Conservation (phyloP, 1,140 invertebrate species). For the Uloborus diversus region DNA sequence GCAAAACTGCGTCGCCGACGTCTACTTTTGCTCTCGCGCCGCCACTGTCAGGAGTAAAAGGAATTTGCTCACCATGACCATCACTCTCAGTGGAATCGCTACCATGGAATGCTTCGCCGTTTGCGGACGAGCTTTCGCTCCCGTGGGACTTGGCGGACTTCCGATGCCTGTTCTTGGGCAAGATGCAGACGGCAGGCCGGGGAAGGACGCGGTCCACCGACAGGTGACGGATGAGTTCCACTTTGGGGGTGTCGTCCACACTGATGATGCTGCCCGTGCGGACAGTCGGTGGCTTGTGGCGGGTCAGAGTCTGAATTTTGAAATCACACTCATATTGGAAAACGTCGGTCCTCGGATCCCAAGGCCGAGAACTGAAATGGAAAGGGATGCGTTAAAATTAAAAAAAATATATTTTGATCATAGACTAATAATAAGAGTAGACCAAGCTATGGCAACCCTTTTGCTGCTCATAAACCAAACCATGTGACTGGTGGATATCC, state of each 20-base stretch:
- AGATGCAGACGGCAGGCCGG: slow-evolving; percentile 36
- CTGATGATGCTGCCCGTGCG: slow-evolving; percentile 73
- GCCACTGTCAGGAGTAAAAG: no score
- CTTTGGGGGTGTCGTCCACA: slow-evolving; percentile 65
- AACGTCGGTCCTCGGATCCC: slow-evolving; percentile 84
- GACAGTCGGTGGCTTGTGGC: slow-evolving; percentile 72
- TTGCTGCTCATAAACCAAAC: no score
- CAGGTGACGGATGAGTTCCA: slow-evolving; percentile 59
- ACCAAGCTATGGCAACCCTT: no score
- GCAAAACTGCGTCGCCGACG: no score
- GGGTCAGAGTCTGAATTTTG: slow-evolving; percentile 76
- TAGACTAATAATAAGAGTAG: no score
- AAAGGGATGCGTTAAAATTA: no score
- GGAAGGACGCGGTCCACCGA: slow-evolving; percentile 58
- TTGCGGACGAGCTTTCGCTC: slow-evolving; percentile 68
- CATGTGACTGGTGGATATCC: no score
- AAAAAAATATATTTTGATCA: no score
- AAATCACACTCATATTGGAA: slow-evolving; percentile 81
- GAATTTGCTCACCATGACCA: no score
- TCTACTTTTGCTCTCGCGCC: no score
- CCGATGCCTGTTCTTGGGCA: slow-evolving; percentile 62
- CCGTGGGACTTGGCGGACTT: slow-evolving; percentile 58
- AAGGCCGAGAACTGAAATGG: slow-evolving; percentile 72
- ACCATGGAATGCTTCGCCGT: slow-evolving; percentile 59
- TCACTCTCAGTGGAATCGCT: slow-evolving; percentile 57